A percentile compares a stretch with the other conserved stretches of the same genome.
Evolutionary conservation across 2,797 vertebrate species (phyloP).

Genomic region (Malurus leucopterus): DNA sequence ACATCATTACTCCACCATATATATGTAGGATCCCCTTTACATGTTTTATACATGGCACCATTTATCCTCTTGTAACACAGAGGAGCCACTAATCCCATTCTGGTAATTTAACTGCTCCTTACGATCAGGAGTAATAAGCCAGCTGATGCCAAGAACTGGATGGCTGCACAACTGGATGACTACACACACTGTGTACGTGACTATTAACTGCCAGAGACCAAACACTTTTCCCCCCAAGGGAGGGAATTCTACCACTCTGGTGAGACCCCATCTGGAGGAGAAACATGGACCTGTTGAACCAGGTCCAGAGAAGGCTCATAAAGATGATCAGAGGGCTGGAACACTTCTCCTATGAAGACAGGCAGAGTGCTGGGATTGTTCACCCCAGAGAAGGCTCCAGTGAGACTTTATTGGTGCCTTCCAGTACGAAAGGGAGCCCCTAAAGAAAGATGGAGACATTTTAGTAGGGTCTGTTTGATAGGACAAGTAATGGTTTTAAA

Average conservation of each 20-base stretch:
- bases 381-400: neutral
- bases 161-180: neutral
- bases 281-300: neutral
- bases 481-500: neutral
- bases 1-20: neutral
- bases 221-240: neutral
- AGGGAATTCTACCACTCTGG: neutral
- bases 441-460: neutral
- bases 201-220: neutral
- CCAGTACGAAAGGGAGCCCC: neutral
- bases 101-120: neutral
- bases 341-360: neutral
- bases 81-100: neutral
- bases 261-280: neutral
- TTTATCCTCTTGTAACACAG: neutral
- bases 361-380: neutral
- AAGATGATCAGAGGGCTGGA: neutral
- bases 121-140: neutral
- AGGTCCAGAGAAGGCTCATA: neutral
- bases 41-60: neutral
- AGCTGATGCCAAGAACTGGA: neutral
- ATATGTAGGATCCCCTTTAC: neutral
- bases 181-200: neutral
- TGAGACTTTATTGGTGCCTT: neutral
- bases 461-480: neutral